Base-by-base conservation (phyloP, 2,888 invertebrate genomes). In the Opisthograptis luteolata region DNA sequence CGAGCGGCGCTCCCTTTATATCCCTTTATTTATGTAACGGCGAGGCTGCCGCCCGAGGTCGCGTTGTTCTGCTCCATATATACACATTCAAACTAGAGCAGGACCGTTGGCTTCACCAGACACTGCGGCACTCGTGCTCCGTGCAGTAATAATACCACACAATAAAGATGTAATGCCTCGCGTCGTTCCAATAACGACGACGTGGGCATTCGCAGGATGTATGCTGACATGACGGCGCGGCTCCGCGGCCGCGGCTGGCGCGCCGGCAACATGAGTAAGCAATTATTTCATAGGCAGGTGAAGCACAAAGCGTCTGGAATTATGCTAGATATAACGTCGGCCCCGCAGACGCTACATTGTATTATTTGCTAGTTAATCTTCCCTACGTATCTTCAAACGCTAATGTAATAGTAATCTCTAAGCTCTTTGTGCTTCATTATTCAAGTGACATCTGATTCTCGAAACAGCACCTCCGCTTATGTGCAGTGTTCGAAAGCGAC, bases 51-150 rank as follows among this genome's bases (percentile, higher is more conserved):
- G 25, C 36, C n/a, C n/a, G 39, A 22, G 44, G 30, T 30, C 25
- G 36, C 9, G 2, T 20, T 35, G 53, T 24, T 50, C 45, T 50
- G 50, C 35, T 31, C 55, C 34, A 54, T 42, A 32, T 32, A 31
- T 31, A 28, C 22, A 22, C 41, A 30, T 34, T 49, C 19, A 24
- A 54, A 49, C 35, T 40, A 47, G 46, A 34, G 20, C 47, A 31
- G 36, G n/a, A 46, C 20, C 39, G 32, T 40, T 43, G 19, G 40
- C 34, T n/a, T 2, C 34, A 2, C 13, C 5, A 10, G 10, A 24
- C 8, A n/a, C 37, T 32, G 19, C 10, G 13, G 19, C 31, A 14
- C 9, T 14, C 39, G n/a, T 27, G 19, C 10, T 37, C 22, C 31
- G 17, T n/a, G n/a, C n/a, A n/a, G n/a, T n/a, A n/a, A n/a, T n/a